Conservation (phyloP, 2,888 invertebrate genomes). For the Ophion obscuratus region DNA sequence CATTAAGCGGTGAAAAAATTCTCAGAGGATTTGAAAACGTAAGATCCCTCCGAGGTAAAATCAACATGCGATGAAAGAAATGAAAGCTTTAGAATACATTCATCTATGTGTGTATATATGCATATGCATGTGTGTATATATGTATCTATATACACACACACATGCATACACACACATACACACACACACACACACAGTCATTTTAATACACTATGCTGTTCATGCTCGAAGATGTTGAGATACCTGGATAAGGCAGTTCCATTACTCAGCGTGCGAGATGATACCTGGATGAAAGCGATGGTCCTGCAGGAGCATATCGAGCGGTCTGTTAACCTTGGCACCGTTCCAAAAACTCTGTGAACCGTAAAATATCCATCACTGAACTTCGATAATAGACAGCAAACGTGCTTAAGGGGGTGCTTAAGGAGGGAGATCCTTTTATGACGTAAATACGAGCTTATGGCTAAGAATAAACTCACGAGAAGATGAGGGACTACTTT, state of each 20-base stretch:
- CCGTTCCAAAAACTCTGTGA: not conserved
- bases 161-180: no score
- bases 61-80: conserved; percentile 64
- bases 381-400: not conserved
- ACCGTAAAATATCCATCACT: not conserved
- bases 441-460: no score
- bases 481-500: no score
- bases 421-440: no score
- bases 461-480: no score
- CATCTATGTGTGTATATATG: not conserved
- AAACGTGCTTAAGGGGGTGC: not conserved
- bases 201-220: not conserved
- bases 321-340: not conserved
- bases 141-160: not conserved
- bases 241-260: conserved; percentile 3
- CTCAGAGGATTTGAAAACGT: conserved; percentile 45
- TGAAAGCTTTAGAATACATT: conserved; percentile 17
- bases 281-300: not conserved
- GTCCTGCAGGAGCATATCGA: not conserved
- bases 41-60: conserved; percentile 48
- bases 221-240: not conserved
- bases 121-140: not conserved
- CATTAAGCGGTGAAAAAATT: conserved; percentile 57
- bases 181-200: not conserved
- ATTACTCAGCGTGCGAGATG: not conserved